These are phyloP conservation scores for Tipula vernalis DNA, from an alignment of 2,888 invertebrate genomes.

Conservation along the genomic window DNA sequence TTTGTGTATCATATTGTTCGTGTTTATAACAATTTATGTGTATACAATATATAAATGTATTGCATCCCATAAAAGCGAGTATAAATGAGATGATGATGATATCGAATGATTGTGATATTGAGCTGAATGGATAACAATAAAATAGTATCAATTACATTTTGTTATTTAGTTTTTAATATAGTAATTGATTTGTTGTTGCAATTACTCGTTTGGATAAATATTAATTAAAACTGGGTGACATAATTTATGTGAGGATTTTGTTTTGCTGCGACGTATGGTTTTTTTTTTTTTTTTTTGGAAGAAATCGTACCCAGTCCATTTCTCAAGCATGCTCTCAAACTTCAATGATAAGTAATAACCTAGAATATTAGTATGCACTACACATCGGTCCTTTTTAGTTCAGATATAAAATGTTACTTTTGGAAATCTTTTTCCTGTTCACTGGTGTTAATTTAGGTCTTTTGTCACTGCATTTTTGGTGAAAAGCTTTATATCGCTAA, in stretches of 20 bases:
- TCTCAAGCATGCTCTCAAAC: too few relatives aligned
- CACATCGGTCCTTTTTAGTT: too few relatives aligned
- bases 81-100: not conserved
- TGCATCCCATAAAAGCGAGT: not conserved
- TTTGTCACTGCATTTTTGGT: too few relatives aligned
- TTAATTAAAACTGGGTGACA: not conserved
- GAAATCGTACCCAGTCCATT: too few relatives aligned
- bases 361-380: too few relatives aligned
- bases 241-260: not conserved
- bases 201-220: not conserved
- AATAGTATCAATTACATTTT: not conserved
- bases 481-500: too few relatives aligned
- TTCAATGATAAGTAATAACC: too few relatives aligned
- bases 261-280: too few relatives aligned
- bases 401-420: too few relatives aligned
- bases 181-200: not conserved
- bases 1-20: not conserved
- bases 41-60: not conserved
- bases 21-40: not conserved
- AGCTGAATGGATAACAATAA: not conserved
- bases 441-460: too few relatives aligned
- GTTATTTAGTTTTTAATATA: not conserved
- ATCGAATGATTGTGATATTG: not conserved
- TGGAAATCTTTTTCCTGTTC: too few relatives aligned
- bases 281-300: too few relatives aligned